phyloP scores from a whole-genome alignment of 2,113 vertebrate genomes.

The Glareola pratincola region DNA sequence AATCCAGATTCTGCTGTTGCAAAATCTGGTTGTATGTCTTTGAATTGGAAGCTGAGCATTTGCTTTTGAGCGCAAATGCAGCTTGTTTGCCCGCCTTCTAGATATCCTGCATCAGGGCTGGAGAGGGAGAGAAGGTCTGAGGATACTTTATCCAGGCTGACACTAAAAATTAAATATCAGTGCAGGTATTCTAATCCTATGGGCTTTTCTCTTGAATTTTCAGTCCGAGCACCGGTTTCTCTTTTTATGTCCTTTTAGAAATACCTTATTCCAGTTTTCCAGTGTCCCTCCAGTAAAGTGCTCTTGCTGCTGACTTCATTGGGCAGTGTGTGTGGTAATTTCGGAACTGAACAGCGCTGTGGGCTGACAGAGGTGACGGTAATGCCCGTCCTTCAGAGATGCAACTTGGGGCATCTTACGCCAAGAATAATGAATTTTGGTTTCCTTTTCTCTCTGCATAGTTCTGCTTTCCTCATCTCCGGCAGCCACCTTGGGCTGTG shows the following conservation, averaged over 20 bases:
- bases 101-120: background rate
- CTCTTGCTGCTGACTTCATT: background rate
- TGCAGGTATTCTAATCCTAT: background rate
- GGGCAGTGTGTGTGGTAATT: background rate
- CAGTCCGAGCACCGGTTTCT: background rate
- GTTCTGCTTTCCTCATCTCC: background rate
- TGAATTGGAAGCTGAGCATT: background rate
- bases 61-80: background rate
- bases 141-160: background rate
- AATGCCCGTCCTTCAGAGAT: background rate
- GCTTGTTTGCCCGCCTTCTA: too few relatives aligned
- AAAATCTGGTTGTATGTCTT: background rate
- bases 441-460: background rate
- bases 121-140: too few relatives aligned
- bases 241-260: background rate
- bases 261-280: background rate
- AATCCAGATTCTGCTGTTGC: background rate
- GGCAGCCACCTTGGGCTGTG: background rate
- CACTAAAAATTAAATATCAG: background rate
- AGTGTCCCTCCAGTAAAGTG: background rate
- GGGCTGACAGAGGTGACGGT: background rate
- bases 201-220: background rate
- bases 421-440: background rate
- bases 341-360: background rate
- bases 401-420: background rate